Conservation (phyloP, 2,888 invertebrate genomes). For the Pseudococcus jackbeardsleyi region DNA sequence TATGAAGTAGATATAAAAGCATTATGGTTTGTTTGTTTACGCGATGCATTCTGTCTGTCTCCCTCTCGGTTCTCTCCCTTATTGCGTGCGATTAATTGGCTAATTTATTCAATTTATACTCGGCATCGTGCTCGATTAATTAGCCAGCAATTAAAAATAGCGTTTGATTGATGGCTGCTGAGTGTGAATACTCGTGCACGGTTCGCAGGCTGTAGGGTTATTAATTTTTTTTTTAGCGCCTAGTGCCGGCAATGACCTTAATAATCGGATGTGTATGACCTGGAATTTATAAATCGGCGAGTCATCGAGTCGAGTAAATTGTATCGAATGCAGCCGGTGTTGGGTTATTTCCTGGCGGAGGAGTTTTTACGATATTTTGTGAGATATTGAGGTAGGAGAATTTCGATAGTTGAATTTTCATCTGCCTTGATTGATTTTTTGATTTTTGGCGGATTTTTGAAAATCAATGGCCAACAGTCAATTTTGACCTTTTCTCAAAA, state of each 20-base stretch:
- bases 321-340: no score
- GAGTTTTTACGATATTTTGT: no score
- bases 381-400: no score
- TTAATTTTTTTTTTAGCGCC: slow-evolving; percentile 33
- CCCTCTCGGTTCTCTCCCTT: neutral
- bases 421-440: no score
- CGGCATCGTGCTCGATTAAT: slow-evolving; percentile 36
- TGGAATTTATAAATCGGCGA: neutral
- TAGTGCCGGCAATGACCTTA: slow-evolving; percentile 23
- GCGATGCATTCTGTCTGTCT: neutral
- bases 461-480: no score
- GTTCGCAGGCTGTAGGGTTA: neutral
- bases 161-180: slow-evolving; percentile 9
- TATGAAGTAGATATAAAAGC: neutral
- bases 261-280: slow-evolving; percentile 1
- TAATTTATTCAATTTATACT: slow-evolving; percentile 40
- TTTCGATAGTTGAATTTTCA: no score
- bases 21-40: slow-evolving; percentile 8
- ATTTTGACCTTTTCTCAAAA: no score
- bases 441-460: no score
- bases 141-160: slow-evolving; percentile 22
- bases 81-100: slow-evolving; percentile 18
- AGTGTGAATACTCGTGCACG: slow-evolving; percentile 28
- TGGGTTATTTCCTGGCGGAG: no score
- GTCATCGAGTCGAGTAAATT: no score